These are phyloP conservation scores for Pelodytes ibericus DNA, from an alignment of 2,797 vertebrate genomes.

Conservation along the genomic window DNA sequence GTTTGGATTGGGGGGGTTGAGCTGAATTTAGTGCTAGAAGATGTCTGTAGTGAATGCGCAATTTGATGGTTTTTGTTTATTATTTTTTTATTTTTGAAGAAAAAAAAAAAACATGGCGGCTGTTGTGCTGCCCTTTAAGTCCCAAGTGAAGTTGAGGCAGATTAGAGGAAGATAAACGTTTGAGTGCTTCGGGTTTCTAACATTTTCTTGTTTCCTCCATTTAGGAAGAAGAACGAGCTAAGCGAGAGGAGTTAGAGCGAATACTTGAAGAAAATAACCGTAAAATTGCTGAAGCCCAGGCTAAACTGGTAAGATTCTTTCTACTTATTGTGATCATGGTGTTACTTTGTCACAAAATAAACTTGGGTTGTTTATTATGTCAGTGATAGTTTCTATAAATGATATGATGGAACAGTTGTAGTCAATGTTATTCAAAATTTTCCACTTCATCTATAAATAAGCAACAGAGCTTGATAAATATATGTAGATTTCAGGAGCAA, in stretches of 20 bases:
- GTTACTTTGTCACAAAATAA: too few species aligned
- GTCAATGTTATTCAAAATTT: too few species aligned
- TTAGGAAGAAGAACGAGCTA: slow-evolving; percentile 98
- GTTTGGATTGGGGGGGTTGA: slow-evolving; percentile 86
- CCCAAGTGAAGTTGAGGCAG: slow-evolving; percentile 77
- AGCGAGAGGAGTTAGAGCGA: slow-evolving; percentile 97
- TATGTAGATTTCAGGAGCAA: too few species aligned
- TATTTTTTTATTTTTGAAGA: slow-evolving; percentile 37
- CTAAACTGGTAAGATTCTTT: slow-evolving; percentile 86
- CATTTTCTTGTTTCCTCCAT: slow-evolving; percentile 87
- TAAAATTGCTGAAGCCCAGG: slow-evolving; percentile 99
- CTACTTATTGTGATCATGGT: too few species aligned
- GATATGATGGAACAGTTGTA: too few species aligned
- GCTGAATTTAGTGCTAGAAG: slow-evolving; percentile 75
- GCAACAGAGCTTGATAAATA: too few species aligned
- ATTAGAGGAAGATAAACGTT: slow-evolving; percentile 70
- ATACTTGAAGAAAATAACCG: slow-evolving; percentile 99
- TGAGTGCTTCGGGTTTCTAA: slow-evolving; percentile 81
- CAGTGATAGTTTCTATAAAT: too few species aligned
- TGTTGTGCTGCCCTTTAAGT: slow-evolving; percentile 77
- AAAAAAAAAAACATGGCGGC: slow-evolving; percentile 72
- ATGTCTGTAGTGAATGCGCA: slow-evolving; percentile 77
- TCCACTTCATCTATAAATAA: too few species aligned
- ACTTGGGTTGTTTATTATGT: too few species aligned
- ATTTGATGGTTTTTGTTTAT: slow-evolving; percentile 72